Evolutionary conservation across 2,888 invertebrate genomes (phyloP).

Genomic region (Trissolcus brochymenae): DNA sequence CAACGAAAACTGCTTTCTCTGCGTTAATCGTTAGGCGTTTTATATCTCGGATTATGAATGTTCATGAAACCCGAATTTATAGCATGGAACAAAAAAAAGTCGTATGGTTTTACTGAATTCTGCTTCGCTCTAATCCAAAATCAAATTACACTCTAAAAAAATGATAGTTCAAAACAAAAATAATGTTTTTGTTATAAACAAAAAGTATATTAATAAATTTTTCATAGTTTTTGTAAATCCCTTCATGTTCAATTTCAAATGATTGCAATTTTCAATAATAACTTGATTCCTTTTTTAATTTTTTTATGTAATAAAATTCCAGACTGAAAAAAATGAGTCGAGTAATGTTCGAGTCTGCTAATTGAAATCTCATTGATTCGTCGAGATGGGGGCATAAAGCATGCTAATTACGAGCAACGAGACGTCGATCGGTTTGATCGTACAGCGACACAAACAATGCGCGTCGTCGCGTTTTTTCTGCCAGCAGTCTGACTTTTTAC

Average conservation of each 20-base stretch:
- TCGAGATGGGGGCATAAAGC: conserved; percentile 30
- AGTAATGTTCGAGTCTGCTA: conserved; percentile 28
- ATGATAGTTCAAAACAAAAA: not conserved
- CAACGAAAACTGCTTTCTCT: conserved; percentile 26
- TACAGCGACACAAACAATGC: conserved; percentile 25
- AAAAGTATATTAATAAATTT: not conserved
- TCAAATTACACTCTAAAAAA: not conserved
- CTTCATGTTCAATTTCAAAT: no score
- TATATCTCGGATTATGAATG: conserved; percentile 14
- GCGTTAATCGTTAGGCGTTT: conserved; percentile 7
- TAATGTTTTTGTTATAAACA: not conserved
- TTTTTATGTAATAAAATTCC: no score
- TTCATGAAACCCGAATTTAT: conserved; percentile 15
- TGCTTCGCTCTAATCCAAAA: not conserved
- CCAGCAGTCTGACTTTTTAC: conserved; percentile 8
- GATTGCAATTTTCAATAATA: no score
- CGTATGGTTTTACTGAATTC: not conserved
- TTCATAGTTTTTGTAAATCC: no score
- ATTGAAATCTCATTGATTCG: conserved; percentile 38
- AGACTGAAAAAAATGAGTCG: not conserved
- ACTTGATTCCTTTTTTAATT: no score
- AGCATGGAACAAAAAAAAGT: not conserved
- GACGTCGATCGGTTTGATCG: conserved; percentile 45
- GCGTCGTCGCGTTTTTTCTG: conserved; percentile 26
- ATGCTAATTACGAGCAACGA: conserved; percentile 44